Conservation (phyloP, 2,888 invertebrate genomes). For the Sylvicola cinctus region DNA sequence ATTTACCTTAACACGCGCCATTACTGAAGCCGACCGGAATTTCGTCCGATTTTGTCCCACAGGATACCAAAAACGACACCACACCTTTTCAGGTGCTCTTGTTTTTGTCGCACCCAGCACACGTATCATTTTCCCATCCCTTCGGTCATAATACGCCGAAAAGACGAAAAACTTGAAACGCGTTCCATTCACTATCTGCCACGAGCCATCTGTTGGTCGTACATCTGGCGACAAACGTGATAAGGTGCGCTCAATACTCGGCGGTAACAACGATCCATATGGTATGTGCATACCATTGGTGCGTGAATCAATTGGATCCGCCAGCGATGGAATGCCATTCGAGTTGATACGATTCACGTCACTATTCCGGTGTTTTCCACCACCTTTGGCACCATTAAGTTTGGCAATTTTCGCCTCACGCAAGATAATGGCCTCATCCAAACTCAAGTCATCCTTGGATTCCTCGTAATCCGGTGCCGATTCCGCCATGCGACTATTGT, state of each 20-base stretch:
- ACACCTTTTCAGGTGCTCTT: constrained; percentile 57
- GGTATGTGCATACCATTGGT: constrained; percentile 13
- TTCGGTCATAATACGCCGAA: constrained; percentile 70
- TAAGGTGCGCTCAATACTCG: constrained; percentile 26
- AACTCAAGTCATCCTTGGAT: constrained; percentile 27
- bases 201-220: constrained; percentile 49
- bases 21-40: constrained; percentile 40
- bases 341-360: constrained; percentile 3
- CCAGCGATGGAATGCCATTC: constrained; percentile 10
- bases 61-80: constrained; percentile 60
- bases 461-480: constrained; percentile 48
- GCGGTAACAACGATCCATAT: constrained; percentile 23
- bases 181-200: constrained; percentile 38
- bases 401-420: not conserved
- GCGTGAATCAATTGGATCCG: constrained; percentile 10
- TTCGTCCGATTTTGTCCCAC: constrained; percentile 13
- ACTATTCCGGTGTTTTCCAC: too few species aligned
- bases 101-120: constrained; percentile 80
- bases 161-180: constrained; percentile 78
- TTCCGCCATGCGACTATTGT: constrained; percentile 27
- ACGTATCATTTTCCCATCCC: constrained; percentile 44
- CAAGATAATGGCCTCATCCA: constrained; percentile 4
- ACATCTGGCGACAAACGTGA: constrained; percentile 43
- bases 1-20: constrained; percentile 51
- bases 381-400: too few species aligned